phyloP scores from a whole-genome alignment of 2,113 vertebrate species.

The Paramisgurnus dabryanus region DNA sequence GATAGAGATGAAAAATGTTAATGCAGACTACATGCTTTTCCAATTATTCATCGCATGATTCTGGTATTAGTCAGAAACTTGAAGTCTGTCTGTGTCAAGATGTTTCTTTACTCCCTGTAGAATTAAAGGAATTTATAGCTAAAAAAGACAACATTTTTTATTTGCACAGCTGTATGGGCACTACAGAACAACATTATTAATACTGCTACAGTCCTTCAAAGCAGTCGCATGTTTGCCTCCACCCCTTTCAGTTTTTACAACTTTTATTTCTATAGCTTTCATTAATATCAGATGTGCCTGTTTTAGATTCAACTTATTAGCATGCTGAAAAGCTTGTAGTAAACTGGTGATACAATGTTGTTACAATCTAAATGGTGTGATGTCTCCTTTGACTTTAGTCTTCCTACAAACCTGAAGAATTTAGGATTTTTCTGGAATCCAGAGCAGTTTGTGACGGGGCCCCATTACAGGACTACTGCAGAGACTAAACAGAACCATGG shows the following conservation, averaged over 20 bases:
- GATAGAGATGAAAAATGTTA: neutral
- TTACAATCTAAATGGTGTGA: neutral
- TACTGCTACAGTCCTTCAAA: neutral
- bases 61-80: neutral
- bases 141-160: conserved; percentile 15
- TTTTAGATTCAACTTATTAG: too few species aligned
- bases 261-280: neutral
- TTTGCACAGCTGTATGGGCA: conserved; percentile 13
- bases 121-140: neutral
- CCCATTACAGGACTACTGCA: neutral
- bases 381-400: neutral
- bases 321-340: too few species aligned
- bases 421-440: neutral
- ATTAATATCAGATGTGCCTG: conserved; percentile 1
- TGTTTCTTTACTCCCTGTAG: neutral
- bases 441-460: neutral
- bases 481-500: conserved; percentile 46
- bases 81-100: neutral
- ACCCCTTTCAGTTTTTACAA: conserved; percentile 1
- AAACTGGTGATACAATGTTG: too few species aligned
- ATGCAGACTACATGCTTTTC: neutral
- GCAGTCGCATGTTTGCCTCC: neutral
- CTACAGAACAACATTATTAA: neutral
- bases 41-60: neutral
- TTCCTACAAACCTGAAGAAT: conserved; percentile 3